Percentiles rank a stretch among this genome's conserved stretches.
Conservation (phyloP, 2,888 invertebrate species). For the Macrosoma leucophasiata region DNA sequence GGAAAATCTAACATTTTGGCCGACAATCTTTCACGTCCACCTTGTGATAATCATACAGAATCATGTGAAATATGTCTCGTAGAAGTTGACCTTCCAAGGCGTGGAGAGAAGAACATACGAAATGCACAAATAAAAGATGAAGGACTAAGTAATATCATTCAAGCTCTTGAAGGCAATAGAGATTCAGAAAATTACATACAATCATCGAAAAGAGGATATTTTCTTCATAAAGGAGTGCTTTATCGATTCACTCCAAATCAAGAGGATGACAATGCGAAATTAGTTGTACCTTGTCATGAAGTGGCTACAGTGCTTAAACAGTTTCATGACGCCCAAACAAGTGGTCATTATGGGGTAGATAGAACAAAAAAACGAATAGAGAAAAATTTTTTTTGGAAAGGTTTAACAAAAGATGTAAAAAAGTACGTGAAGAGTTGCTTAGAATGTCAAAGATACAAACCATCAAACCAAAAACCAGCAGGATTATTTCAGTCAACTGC, state of each 20-base stretch:
- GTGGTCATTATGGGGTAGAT: slow-evolving; percentile 22
- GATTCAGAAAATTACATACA: neutral
- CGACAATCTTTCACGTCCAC: slow-evolving; percentile 32
- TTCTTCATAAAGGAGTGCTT: slow-evolving; percentile 17
- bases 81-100: slow-evolving; percentile 1
- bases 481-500: slow-evolving; percentile 21
- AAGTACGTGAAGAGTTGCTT: slow-evolving; percentile 15
- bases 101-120: neutral
- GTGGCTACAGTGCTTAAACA: slow-evolving; percentile 11
- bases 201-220: slow-evolving; percentile 25
- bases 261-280: slow-evolving; percentile 21
- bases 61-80: slow-evolving; percentile 4
- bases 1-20: slow-evolving; percentile 42
- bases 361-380: slow-evolving; percentile 16
- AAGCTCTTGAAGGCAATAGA: slow-evolving; percentile 3
- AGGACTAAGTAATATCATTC: slow-evolving; percentile 5
- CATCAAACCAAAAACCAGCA: slow-evolving; percentile 20
- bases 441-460: slow-evolving; percentile 21
- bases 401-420: slow-evolving; percentile 18
- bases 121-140: slow-evolving; percentile 5
- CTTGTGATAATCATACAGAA: neutral
- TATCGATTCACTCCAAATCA: slow-evolving; percentile 16
- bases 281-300: slow-evolving; percentile 15
- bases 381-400: slow-evolving; percentile 20
- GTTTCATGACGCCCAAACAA: slow-evolving; percentile 21